Percentiles rank a stretch among this genome's conserved stretches.
These are phyloP conservation scores for Rhinolophus sinicus DNA, from an alignment of 2,113 vertebrate genomes.

Conservation along the genomic window DNA sequence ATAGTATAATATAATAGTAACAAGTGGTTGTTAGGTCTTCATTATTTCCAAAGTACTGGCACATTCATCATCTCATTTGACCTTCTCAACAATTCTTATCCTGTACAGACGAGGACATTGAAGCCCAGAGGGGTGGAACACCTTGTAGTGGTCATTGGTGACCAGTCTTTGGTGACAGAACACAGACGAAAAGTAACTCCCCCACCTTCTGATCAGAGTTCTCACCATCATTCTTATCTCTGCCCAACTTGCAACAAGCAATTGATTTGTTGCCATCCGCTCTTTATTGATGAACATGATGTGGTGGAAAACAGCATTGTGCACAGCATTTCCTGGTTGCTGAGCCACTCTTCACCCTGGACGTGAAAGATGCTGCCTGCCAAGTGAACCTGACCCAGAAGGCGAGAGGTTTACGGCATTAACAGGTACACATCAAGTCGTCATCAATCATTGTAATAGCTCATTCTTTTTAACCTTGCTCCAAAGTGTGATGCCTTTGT, in stretches of 20 bases:
- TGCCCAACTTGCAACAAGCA: constrained; percentile 1
- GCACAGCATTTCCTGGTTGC: neutral
- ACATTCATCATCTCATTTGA: neutral
- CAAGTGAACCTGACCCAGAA: neutral
- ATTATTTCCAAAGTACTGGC: neutral
- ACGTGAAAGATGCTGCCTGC: constrained; percentile 14
- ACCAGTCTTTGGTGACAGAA: neutral
- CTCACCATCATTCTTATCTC: neutral
- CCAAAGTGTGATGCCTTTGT: constrained; percentile 7
- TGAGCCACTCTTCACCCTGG: neutral
- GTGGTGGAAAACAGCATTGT: neutral
- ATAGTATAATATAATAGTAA: neutral
- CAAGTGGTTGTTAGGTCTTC: neutral
- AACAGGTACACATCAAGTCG: neutral
- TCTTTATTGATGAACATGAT: constrained; percentile 41
- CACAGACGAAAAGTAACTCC: neutral
- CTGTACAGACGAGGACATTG: neutral
- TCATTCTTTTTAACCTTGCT: neutral
- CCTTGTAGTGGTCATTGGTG: neutral
- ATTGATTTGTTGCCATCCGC: constrained; percentile 30
- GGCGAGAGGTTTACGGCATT: neutral
- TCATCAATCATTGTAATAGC: neutral
- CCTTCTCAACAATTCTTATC: neutral
- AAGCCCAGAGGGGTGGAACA: neutral
- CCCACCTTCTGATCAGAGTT: neutral